These are phyloP conservation scores for Drosophila neotestacea DNA, from an alignment of 2,888 invertebrate species.

Conservation along the genomic window DNA sequence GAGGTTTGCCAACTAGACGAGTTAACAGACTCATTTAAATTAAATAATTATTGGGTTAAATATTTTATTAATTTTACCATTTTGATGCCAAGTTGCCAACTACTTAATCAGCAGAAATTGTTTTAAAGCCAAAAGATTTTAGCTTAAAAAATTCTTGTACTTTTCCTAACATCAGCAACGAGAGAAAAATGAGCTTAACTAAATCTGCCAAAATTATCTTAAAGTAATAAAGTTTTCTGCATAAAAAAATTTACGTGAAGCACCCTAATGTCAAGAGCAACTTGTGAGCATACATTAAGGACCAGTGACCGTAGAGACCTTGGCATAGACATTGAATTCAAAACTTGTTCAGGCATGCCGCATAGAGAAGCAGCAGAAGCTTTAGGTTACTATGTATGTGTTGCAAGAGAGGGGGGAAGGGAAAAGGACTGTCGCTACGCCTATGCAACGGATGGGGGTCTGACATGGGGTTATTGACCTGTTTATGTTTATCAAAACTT, in stretches of 20 bases:
- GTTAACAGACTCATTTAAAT: background rate
- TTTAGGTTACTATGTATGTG: background rate
- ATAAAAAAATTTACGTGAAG: conserved; percentile 14
- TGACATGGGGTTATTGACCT: conserved; percentile 64
- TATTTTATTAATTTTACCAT: no score
- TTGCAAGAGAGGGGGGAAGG: background rate
- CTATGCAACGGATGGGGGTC: conserved; percentile 13
- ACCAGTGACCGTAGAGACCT: conserved; percentile 50
- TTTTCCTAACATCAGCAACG: background rate
- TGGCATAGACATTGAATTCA: conserved; percentile 67
- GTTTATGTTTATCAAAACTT: conserved; percentile 63
- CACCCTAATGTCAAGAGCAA: conserved; percentile 40
- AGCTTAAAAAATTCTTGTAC: background rate
- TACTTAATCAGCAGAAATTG: background rate
- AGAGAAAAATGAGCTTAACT: background rate
- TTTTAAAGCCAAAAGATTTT: background rate
- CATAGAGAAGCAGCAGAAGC: background rate
- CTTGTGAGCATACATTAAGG: conserved; percentile 41
- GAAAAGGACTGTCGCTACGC: background rate
- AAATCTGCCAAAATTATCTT: background rate
- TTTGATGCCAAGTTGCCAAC: no score
- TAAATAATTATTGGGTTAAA: no score
- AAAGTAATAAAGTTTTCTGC: background rate
- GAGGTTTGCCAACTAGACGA: no score
- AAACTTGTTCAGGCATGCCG: conserved; percentile 31